A percentile compares a stretch with the other conserved stretches of the same genome.
Conservation (phyloP, 2,113 vertebrate species). For the Thamnaconus septentrionalis region DNA sequence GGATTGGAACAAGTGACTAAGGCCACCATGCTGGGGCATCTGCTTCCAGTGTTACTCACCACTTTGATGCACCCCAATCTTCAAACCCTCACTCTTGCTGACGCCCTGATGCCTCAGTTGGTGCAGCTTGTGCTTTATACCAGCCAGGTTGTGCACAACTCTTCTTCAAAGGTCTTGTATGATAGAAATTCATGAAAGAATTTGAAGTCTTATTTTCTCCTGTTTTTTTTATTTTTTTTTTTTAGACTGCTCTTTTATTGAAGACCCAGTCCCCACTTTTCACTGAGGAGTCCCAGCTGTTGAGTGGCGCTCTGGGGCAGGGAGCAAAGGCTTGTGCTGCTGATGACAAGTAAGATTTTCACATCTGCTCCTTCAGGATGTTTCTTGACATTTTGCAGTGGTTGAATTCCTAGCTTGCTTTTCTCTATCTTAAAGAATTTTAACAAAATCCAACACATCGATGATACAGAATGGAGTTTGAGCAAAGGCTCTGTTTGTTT, state of each 20-base stretch:
- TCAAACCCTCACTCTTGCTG: constrained; percentile 91
- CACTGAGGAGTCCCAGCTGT: constrained; percentile 78
- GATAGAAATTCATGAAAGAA: background rate
- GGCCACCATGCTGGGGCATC: constrained; percentile 95
- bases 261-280: constrained; percentile 94
- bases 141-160: constrained; percentile 83
- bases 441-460: too few species aligned
- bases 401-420: too few species aligned
- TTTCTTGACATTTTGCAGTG: background rate
- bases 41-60: constrained; percentile 92
- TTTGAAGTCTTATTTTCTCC: constrained; percentile 13
- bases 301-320: constrained; percentile 76
- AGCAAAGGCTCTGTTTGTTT: background rate
- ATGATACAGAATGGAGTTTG: too few species aligned
- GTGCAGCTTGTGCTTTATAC: constrained; percentile 97
- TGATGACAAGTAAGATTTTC: constrained; percentile 61
- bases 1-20: constrained; percentile 97
- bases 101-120: constrained; percentile 96
- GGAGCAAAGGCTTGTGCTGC: constrained; percentile 79
- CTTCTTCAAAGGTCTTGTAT: background rate
- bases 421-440: too few species aligned
- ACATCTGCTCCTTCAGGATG: background rate
- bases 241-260: constrained; percentile 92
- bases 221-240: constrained; percentile 3
- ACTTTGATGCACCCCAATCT: constrained; percentile 98